Base-by-base conservation (phyloP, 2,888 invertebrate species). In the Tholera decimalis region DNA sequence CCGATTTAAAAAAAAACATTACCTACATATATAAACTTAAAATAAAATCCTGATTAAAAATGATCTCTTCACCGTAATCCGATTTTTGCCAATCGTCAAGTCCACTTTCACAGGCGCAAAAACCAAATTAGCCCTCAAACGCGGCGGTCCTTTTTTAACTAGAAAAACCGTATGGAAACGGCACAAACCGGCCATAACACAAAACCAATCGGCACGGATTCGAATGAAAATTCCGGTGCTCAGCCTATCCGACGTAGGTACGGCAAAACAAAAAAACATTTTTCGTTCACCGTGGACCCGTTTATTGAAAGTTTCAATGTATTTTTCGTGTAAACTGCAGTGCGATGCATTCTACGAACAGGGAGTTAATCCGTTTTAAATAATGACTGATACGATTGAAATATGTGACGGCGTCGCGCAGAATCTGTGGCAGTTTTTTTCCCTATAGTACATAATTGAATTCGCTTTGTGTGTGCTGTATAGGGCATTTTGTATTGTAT, bases 321-420 rank as follows among this genome's bases (percentile, higher is more conserved):
- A 69, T 83, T 74, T 82, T 77, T 77, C 81, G 57, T 77, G 83
- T 83, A 77, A 77, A 74, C 68, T 71, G 66, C 65, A 77, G 46
- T 11, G 53, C 63, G 24, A 55, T 62, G 69, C 63, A 54, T 72
- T 72, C 39, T 47, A 51, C 54, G 54, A 57, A 58, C 2, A 30
- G 49, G 28, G 11, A 61, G 57, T 64, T 77, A 71, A 75, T 72
- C 59, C 59, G 55, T 73, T 68, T 68, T 69, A 77, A 68, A 66
- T 67, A 80, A 77, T 72, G 59, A 69, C 66, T 62, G 71, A 62
- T 77, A 66, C 58, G 51, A 79, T 66, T 80, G 72, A 77, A 72
- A 74, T 70, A 74, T 75, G 59, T 50, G 73, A 73, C 56, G 59
- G 74, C 22, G 30, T 43, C 28, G 26, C 26, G 22, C 24, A 2